Base-by-base conservation (phyloP, 2,113 vertebrate genomes). In the Girardinichthys multiradiatus region DNA sequence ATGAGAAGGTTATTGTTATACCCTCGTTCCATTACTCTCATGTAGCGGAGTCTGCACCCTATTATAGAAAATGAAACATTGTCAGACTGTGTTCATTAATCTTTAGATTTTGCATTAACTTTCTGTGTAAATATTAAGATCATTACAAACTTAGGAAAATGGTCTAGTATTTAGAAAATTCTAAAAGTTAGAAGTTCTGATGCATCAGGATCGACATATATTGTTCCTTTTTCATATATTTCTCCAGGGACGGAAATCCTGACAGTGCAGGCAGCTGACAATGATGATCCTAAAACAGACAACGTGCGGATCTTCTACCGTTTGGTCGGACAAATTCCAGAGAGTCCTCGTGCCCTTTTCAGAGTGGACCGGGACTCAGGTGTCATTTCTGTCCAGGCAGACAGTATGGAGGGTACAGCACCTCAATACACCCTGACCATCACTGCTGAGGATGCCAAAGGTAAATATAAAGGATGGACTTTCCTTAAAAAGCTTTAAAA, bases 371-470 rank as follows among this genome's bases (percentile, higher is more conserved):
- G 88, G 51, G 89, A 91, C 78, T 93, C 69, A 0, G 93, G 94
- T 30, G 85, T 83, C 68, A 91, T 94, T 87, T 92, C 90, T 0
- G 86, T 94, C 51, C 93, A 94, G 70, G 94, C 86, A 10, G 91
- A 89, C 80, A 90, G 12, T 37, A 86, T 91, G 83, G 88, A 91
- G 60, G 91, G 90, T 15, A 87, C 85, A 4, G 90, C 89, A 3
- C 90, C 93, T 21, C 86, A 89, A 21, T 94, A 93, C 79, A 83
- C 62, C 1, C 87, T 94, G 57, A 90, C 89, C 76, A 92, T 95
- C 73, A 89, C 89, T 9, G 91, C 93, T 26, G 92, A 95, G 81
- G 93, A 94, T 48, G 94, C 94, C 19, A 94, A 94, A 93, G 94
- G 93, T 94, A 80, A 84, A 57, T 51, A 14, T 45, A 45, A 45